These are phyloP conservation scores for Magallana angulata DNA, from an alignment of 1,140 invertebrate species.

Conservation along the genomic window DNA sequence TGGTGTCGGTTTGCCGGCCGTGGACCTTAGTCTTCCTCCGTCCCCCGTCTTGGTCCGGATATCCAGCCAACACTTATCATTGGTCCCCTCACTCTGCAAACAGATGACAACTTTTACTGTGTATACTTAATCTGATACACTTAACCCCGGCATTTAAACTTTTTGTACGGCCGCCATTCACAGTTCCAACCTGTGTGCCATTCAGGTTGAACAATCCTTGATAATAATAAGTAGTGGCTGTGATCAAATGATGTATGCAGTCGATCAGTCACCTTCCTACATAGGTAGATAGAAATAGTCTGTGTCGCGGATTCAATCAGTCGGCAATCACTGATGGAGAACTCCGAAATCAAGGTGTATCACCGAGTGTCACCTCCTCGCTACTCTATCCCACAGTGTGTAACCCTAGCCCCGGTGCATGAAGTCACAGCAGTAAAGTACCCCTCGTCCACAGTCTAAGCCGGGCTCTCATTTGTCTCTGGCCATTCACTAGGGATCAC, in stretches of 20 bases:
- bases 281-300: not conserved
- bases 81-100: constrained; percentile 21
- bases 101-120: constrained; percentile 37
- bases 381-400: not conserved
- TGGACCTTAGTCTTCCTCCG: constrained; percentile 4
- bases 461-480: not conserved
- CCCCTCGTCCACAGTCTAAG: not conserved
- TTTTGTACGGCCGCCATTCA: constrained; percentile 20
- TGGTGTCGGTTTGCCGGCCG: not conserved
- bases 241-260: constrained; percentile 15
- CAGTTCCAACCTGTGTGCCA: not conserved
- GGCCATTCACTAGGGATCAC: not conserved
- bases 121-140: constrained; percentile 33
- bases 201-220: constrained; percentile 13
- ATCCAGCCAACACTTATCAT: constrained; percentile 20
- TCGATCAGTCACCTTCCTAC: not conserved
- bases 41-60: not conserved
- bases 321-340: constrained; percentile 10
- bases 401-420: not conserved
- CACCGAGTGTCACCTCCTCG: not conserved
- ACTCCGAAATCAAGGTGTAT: constrained; percentile 12
- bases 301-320: not conserved
- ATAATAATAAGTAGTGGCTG: not conserved
- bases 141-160: constrained; percentile 32
- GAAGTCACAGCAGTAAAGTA: constrained; percentile 5